phyloP scores from a whole-genome alignment of 2,888 invertebrate species.

The Drosophila koepferae region DNA sequence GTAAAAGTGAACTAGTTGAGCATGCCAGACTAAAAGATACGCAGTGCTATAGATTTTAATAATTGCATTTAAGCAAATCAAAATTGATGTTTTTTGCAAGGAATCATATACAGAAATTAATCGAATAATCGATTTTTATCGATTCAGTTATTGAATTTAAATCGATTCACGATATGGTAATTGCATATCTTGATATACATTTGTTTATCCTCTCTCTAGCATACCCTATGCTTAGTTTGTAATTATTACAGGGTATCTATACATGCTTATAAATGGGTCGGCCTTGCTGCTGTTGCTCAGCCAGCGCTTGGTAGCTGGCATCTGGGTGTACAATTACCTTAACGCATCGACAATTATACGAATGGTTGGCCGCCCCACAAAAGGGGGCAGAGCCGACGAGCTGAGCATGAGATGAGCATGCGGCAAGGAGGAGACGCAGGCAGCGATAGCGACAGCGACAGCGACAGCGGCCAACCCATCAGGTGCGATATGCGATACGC shows the following conservation, averaged over 20 bases:
- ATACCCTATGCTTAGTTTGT: not conserved
- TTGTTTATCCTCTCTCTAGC: not conserved
- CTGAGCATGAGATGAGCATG: not conserved
- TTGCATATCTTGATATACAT: not conserved
- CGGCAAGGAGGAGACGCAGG: not conserved
- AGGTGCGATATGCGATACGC: conserved; percentile 84
- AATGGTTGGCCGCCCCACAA: conserved; percentile 80
- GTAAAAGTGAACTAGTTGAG: conserved; percentile 6
- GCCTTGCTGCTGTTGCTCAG: conserved; percentile 59
- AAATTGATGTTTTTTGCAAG: not conserved
- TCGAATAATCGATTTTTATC: not conserved
- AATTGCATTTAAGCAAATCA: not conserved
- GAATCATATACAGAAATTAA: not conserved
- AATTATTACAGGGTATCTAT: conserved; percentile 9
- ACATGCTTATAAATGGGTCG: conserved; percentile 52
- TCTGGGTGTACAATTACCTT: conserved; percentile 84
- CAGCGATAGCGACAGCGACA: conserved; percentile 16
- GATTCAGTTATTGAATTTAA: not conserved
- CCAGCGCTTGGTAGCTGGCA: conserved; percentile 32
- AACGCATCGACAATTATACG: conserved; percentile 85
- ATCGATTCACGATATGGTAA: not conserved
- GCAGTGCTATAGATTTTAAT: not conserved
- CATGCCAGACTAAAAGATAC: not conserved
- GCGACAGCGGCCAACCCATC: conserved; percentile 56
- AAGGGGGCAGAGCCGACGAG: conserved; percentile 30